Percentiles rank a stretch among this genome's conserved stretches.
Conservation (phyloP, 2,113 vertebrate species). For the Mastomys natalensis region DNA sequence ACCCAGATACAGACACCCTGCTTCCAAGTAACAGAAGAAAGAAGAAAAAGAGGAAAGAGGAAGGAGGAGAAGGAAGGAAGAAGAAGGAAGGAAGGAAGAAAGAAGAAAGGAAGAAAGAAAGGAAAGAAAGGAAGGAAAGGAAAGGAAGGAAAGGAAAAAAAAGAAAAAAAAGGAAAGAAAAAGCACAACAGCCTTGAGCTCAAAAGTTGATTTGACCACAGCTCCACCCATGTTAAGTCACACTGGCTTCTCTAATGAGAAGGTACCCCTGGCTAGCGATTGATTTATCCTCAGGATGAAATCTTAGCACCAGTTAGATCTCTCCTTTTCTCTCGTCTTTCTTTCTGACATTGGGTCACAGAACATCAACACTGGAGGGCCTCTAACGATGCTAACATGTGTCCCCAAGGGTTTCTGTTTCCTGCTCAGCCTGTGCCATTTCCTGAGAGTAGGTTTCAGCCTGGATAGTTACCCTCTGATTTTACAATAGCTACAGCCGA, state of each 20-base stretch:
- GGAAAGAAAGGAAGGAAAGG: too few species aligned
- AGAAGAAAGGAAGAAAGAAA: neutral
- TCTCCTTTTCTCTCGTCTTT: neutral
- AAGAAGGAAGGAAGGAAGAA: too few species aligned
- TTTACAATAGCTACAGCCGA: neutral
- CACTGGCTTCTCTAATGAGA: neutral
- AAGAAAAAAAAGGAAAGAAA: too few species aligned
- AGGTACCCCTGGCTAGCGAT: neutral
- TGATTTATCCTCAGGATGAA: neutral
- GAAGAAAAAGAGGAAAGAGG: neutral
- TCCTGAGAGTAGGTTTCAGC: neutral
- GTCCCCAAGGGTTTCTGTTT: neutral
- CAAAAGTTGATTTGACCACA: neutral
- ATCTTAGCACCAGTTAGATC: neutral
- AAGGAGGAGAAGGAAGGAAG: neutral
- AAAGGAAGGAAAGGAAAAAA: rapidly evolving
- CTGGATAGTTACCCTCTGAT: neutral
- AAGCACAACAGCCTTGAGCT: neutral
- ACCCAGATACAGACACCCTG: neutral
- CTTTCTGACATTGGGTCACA: neutral
- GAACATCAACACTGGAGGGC: neutral
- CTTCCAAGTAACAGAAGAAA: neutral
- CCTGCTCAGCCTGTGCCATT: neutral
- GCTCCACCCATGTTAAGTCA: neutral
- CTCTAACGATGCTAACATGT: neutral